A percentile compares a stretch with the other conserved stretches of the same genome.
Conservation (phyloP, 2,113 vertebrate species). For the Bubo scandiacus region DNA sequence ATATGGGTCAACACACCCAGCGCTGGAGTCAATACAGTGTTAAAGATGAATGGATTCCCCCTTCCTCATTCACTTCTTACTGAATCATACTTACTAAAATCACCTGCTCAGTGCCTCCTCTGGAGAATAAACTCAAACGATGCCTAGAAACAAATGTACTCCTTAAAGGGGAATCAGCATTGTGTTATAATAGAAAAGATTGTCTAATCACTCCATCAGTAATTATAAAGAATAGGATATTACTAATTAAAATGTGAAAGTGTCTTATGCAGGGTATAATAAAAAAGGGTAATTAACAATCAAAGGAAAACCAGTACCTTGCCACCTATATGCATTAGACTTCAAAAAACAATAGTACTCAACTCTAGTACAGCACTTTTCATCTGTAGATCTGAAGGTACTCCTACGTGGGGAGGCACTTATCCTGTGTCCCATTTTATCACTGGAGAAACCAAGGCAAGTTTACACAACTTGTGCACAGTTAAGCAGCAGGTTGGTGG, state of each 20-base stretch:
- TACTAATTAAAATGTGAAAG: conserved; percentile 56
- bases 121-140: background rate
- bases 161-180: background rate
- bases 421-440: background rate
- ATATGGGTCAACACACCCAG: background rate
- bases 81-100: background rate
- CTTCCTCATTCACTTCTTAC: background rate
- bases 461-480: background rate
- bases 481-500: background rate
- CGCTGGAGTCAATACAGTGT: background rate
- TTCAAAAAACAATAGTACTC: background rate
- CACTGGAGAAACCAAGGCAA: background rate
- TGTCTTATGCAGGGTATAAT: background rate
- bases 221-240: conserved; percentile 53
- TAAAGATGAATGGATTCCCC: background rate
- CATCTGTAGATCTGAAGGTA: background rate
- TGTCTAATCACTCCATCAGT: conserved; percentile 48
- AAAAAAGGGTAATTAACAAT: conserved; percentile 28
- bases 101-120: background rate
- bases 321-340: background rate
- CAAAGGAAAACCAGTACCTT: conserved; percentile 13
- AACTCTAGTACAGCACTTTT: background rate
- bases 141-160: background rate
- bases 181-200: background rate
- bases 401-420: rapidly evolving